phyloP scores from a whole-genome alignment of 2,797 vertebrate species.

The Peromyscus aztecus region DNA sequence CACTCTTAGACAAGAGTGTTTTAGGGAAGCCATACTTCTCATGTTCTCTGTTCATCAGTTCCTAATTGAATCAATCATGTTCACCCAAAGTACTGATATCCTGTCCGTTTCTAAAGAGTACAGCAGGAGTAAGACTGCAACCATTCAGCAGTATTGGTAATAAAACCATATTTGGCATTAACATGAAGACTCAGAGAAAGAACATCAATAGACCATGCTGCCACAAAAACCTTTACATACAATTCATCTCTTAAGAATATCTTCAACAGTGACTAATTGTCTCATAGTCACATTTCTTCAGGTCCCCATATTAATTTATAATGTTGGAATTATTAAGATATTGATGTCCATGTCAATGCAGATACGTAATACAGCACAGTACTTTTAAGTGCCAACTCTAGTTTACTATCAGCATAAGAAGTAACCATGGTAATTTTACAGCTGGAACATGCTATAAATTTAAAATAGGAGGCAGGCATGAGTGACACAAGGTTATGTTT shows the following conservation, averaged over 20 bases:
- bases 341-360: constrained; percentile 57
- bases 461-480: constrained; percentile 70
- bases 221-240: background rate
- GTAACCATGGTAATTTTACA: constrained; percentile 82
- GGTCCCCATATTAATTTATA: constrained; percentile 42
- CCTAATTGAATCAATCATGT: constrained; percentile 19
- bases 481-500: constrained; percentile 78
- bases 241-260: constrained; percentile 14
- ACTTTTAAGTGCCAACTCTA: constrained; percentile 65
- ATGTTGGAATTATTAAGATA: constrained; percentile 52
- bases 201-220: background rate
- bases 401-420: constrained; percentile 63
- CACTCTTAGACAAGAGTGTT: background rate
- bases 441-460: constrained; percentile 69
- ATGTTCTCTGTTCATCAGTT: constrained; percentile 10
- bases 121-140: background rate
- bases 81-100: constrained; percentile 12
- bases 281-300: constrained; percentile 27
- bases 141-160: constrained; percentile 3
- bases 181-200: constrained; percentile 47
- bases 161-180: constrained; percentile 25
- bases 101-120: background rate
- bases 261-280: background rate
- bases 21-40: background rate
- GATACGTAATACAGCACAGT: constrained; percentile 33